These are phyloP conservation scores for Brachyhypopomus occidentalis DNA, from an alignment of 2,113 vertebrate species.

Conservation along the genomic window DNA sequence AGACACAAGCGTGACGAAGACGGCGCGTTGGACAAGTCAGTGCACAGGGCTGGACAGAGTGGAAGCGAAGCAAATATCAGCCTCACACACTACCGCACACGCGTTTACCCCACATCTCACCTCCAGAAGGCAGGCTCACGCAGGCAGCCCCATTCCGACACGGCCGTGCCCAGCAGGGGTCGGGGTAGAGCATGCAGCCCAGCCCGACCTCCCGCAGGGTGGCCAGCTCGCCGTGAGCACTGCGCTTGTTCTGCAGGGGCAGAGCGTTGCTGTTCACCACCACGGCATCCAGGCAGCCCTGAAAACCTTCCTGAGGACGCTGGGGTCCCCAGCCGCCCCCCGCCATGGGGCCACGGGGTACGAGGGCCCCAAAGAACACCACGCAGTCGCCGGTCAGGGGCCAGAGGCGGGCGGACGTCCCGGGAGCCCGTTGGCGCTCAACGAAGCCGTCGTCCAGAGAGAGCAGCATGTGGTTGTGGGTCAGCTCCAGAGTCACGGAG, in stretches of 20 bases:
- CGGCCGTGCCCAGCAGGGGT: conserved; percentile 83
- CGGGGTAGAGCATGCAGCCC: conserved; percentile 90
- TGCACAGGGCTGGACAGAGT: neutral
- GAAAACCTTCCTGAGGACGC: conserved; percentile 86
- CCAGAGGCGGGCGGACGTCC: conserved; percentile 87
- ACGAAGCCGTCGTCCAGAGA: conserved; percentile 93
- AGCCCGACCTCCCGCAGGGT: conserved; percentile 88
- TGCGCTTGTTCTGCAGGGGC: conserved; percentile 91
- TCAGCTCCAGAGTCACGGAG: conserved; percentile 88
- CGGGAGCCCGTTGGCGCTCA: conserved; percentile 80
- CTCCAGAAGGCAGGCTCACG: conserved; percentile 82
- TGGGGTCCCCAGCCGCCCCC: conserved; percentile 69
- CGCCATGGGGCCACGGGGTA: conserved; percentile 59
- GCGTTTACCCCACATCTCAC: neutral
- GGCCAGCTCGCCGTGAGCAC: conserved; percentile 88
- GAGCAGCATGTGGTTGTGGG: conserved; percentile 90
- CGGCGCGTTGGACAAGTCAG: neutral
- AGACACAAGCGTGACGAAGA: conserved; percentile 51
- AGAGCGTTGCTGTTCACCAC: conserved; percentile 87
- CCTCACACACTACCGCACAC: neutral
- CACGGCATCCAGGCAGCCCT: conserved; percentile 90
- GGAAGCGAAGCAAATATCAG: neutral
- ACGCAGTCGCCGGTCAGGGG: conserved; percentile 81
- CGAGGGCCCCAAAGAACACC: conserved; percentile 92
- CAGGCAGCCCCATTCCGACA: conserved; percentile 92